Conservation (phyloP, 2,888 invertebrate genomes). For the Terebella lapidaria region DNA sequence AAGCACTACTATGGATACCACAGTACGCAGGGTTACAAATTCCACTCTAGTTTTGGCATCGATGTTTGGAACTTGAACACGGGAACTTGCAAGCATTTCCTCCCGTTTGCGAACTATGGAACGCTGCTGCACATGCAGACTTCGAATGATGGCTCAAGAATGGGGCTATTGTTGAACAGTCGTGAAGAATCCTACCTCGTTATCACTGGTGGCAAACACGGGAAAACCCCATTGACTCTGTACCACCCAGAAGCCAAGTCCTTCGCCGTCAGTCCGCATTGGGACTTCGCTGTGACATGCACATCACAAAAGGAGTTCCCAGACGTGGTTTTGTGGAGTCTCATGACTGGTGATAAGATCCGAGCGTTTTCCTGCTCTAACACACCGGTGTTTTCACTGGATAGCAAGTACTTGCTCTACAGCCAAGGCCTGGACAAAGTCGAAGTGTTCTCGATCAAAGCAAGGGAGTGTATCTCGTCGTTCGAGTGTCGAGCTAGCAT, state of each 20-base stretch:
- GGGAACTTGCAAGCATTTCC: slow-evolving; percentile 14
- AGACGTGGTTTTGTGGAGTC: slow-evolving; percentile 11
- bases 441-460: slow-evolving; percentile 15
- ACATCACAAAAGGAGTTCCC: slow-evolving; percentile 4
- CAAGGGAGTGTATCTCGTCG: slow-evolving; percentile 3
- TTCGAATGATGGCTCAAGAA: slow-evolving; percentile 17
- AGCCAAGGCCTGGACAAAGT: slow-evolving; percentile 8
- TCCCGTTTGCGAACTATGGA: slow-evolving; percentile 27
- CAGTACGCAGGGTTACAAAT: slow-evolving; percentile 30
- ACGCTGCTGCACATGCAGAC: slow-evolving; percentile 23
- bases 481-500: slow-evolving; percentile 5
- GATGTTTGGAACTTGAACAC: slow-evolving; percentile 31
- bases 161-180: slow-evolving; percentile 22
- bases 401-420: slow-evolving; percentile 16
- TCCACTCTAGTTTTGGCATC: slow-evolving; percentile 33
- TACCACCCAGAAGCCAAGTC: slow-evolving; percentile 13
- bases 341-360: slow-evolving; percentile 9
- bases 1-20: slow-evolving; percentile 25
- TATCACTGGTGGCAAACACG: slow-evolving; percentile 17
- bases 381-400: slow-evolving; percentile 21
- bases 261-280: slow-evolving; percentile 14
- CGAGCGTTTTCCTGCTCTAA: slow-evolving; percentile 6
- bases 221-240: slow-evolving; percentile 10
- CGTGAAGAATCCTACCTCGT: slow-evolving; percentile 19
- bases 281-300: slow-evolving; percentile 17